Base-by-base conservation (phyloP, 2,113 vertebrate species). In the Ibidorhyncha struthersii region DNA sequence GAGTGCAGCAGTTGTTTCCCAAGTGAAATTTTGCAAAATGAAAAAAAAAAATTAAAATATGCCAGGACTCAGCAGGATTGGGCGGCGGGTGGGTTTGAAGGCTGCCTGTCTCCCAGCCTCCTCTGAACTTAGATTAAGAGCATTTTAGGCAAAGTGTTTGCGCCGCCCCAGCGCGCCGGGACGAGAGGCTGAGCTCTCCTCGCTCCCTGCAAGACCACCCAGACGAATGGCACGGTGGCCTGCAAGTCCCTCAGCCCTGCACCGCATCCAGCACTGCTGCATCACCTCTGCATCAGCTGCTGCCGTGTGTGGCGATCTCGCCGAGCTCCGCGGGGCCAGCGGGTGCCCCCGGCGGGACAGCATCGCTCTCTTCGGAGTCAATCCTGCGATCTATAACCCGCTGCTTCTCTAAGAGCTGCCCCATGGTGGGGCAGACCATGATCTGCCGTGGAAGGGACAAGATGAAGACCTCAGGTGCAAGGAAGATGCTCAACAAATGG, bases 191-290 rank as follows among this genome's bases (percentile, higher is more conserved):
- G 41, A 71, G 70, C 45, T 29, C 41, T 25, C n/a, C n/a, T 36
- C 6, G 38, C 12, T 1, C 69, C 12, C 38, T 21, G 38, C 45
- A 45, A 21, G 52, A 40, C 26, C 65, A 20, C 56, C 18, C 41
- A 18, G 49, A 14, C 0, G 1, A 34, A 12, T 4, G 36, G 22
- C 23, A 2, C 0, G 11, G 38, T 38, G 49, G 45, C 16, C n/a
- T 9, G 15, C 16, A 4, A 16, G 62, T 16, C 47, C 23, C 17
- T 36, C 49, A 25, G 21, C 27, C 40, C n/a, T 9, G 8, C 40
- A 6, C 38, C 41, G 3, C 3, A 17, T 9, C 38, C 43, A 21
- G 11, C 36, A 1, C 16, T 6, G 7, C 2, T 10, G 20, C 2
- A 9, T 5, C 43, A 30, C 7, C 21, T 13, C 41, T 2, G 3